A percentile compares a stretch with the other conserved stretches of the same genome.
phyloP scores from a whole-genome alignment of 2,797 vertebrate genomes.

The Lacerta agilis region DNA sequence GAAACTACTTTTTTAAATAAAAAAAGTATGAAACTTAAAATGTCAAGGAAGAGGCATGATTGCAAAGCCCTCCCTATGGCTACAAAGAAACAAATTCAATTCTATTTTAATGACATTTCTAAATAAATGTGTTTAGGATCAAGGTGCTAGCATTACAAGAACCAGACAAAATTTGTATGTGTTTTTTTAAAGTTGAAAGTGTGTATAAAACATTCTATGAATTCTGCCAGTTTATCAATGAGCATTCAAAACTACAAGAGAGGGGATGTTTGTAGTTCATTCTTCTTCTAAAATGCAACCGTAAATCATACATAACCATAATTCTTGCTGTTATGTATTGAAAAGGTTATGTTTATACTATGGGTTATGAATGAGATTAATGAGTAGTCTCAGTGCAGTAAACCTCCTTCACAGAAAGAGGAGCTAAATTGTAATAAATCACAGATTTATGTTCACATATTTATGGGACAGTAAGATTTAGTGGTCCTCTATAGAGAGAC shows the following conservation, averaged over 20 bases:
- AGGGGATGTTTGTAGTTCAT: constrained; percentile 62
- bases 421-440: constrained; percentile 82
- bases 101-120: background rate
- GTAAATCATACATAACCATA: constrained; percentile 76
- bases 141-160: background rate
- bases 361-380: constrained; percentile 81
- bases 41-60: background rate
- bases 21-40: background rate
- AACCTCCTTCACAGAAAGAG: constrained; percentile 77
- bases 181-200: constrained; percentile 39
- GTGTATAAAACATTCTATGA: constrained; percentile 65
- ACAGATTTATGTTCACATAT: constrained; percentile 77
- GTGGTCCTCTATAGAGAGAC: constrained; percentile 67
- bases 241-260: constrained; percentile 66
- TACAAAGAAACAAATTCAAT: background rate
- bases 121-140: background rate
- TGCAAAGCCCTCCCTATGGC: background rate
- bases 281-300: constrained; percentile 72
- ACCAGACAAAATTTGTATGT: constrained; percentile 32
- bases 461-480: constrained; percentile 80
- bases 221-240: constrained; percentile 71
- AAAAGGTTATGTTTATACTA: constrained; percentile 83
- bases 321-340: constrained; percentile 77
- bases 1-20: background rate
- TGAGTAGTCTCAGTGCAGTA: constrained; percentile 79